Percentiles rank a stretch among this genome's conserved stretches.
These are phyloP conservation scores for Nannoperca australis DNA, from an alignment of 2,797 vertebrate genomes.

Conservation along the genomic window DNA sequence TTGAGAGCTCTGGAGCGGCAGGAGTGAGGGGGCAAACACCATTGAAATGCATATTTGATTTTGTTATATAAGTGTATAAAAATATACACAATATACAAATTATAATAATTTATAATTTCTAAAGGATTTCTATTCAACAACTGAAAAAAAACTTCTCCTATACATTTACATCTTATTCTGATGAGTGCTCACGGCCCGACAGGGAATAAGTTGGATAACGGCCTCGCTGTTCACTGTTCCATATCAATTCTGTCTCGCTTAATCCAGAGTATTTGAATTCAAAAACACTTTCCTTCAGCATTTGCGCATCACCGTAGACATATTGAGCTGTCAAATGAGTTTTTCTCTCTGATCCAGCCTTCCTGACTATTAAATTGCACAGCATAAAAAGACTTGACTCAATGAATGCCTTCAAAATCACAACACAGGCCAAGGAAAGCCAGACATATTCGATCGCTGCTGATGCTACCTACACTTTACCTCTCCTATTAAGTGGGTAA, in stretches of 20 bases:
- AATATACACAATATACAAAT: no score
- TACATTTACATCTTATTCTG: conserved; percentile 60
- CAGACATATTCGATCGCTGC: conserved; percentile 36
- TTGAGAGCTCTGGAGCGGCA: neutral
- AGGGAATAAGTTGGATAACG: conserved; percentile 62
- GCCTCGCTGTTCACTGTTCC: conserved; percentile 60
- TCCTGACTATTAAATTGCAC: conserved; percentile 63
- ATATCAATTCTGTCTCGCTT: conserved; percentile 60
- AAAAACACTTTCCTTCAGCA: conserved; percentile 49
- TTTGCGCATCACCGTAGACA: conserved; percentile 45
- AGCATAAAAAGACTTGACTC: conserved; percentile 53
- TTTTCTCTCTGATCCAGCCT: conserved; percentile 57
- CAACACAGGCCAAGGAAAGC: conserved; percentile 26
- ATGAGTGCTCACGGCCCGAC: conserved; percentile 47
- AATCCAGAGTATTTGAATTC: conserved; percentile 61
- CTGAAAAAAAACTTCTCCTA: neutral
- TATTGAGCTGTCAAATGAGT: conserved; percentile 69
- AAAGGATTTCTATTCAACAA: conserved; percentile 14
- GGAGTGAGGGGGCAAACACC: conserved; percentile 2
- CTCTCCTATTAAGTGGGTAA: conserved; percentile 35
- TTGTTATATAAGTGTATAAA: conserved; percentile 2
- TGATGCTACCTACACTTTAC: conserved; percentile 44
- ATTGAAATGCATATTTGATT: conserved; percentile 14
- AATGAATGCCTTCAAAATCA: conserved; percentile 44
- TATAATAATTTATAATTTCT: no score